These are phyloP conservation scores for Ypsolopha sequella DNA, from an alignment of 2,888 invertebrate genomes.

Conservation along the genomic window DNA sequence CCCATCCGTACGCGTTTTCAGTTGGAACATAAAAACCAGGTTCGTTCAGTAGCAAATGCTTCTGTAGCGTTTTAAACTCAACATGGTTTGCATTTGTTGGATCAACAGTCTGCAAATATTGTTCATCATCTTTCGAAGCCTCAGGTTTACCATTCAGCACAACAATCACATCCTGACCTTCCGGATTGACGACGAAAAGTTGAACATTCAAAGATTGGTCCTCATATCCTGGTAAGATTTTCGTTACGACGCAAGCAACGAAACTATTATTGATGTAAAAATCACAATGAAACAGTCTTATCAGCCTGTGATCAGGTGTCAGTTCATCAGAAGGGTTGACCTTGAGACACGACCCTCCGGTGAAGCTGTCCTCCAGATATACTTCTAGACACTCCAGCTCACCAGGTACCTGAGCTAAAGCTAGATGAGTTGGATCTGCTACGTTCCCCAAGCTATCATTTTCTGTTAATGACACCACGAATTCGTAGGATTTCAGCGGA, in stretches of 20 bases:
- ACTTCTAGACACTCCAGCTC: conserved; percentile 42
- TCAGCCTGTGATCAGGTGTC: conserved; percentile 19
- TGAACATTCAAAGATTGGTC: conserved; percentile 36
- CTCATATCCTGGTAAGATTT: conserved; percentile 19
- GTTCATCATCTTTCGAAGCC: not conserved
- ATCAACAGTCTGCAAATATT: not conserved
- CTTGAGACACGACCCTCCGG: conserved; percentile 64
- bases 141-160: conserved; percentile 15
- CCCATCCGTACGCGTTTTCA: conserved; percentile 46
- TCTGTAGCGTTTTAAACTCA: conserved; percentile 26
- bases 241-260: conserved; percentile 48
- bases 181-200: conserved; percentile 19
- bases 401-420: conserved; percentile 23
- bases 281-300: conserved; percentile 46
- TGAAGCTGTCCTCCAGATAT: conserved; percentile 52
- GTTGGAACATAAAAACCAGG: conserved; percentile 49
- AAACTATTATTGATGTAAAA: conserved; percentile 28
- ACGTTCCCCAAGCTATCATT: too few relatives aligned
- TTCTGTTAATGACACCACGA: too few relatives aligned
- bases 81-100: not conserved
- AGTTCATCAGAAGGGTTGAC: conserved; percentile 40
- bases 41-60: conserved; percentile 36
- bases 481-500: too few relatives aligned
- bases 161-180: conserved; percentile 13
- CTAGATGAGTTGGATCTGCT: conserved; percentile 4